Percentiles rank a stretch among this genome's conserved stretches.
Evolutionary conservation across 2,888 invertebrate species (phyloP).

Genomic region (Panopea generosa): DNA sequence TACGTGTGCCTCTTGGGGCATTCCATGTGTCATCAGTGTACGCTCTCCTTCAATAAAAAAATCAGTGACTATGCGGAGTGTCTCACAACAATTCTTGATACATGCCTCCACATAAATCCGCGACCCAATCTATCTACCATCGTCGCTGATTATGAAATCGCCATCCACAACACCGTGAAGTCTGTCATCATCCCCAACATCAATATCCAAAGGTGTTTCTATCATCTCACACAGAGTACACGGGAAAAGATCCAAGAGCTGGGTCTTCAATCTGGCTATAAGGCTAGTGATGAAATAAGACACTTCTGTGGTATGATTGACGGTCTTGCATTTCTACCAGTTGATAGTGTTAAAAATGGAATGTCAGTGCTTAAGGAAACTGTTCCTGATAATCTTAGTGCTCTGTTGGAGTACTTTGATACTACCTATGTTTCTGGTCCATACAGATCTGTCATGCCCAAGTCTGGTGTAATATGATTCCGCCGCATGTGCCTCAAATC

Average conservation of each 20-base stretch:
- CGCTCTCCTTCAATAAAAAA: too few relatives aligned
- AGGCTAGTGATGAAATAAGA: conserved; percentile 5
- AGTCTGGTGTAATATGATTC: conserved; percentile 12
- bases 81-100: conserved; percentile 21
- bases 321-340: too few relatives aligned
- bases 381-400: too few relatives aligned
- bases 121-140: conserved; percentile 4
- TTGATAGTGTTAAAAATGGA: conserved; percentile 18
- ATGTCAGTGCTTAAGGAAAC: too few relatives aligned
- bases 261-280: conserved; percentile 18
- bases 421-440: conserved; percentile 12
- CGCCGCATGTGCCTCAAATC: conserved; percentile 18
- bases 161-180: conserved; percentile 28
- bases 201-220: too few relatives aligned
- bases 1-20: too few relatives aligned
- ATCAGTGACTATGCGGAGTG: conserved; percentile 32
- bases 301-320: too few relatives aligned
- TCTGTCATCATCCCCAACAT: conserved; percentile 12
- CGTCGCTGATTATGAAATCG: conserved; percentile 21
- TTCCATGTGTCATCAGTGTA: too few relatives aligned
- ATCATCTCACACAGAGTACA: conserved; percentile 29
- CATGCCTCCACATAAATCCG: conserved; percentile 8
- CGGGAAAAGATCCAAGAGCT: conserved; percentile 16
- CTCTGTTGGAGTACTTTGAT: too few relatives aligned
- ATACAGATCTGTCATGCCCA: conserved; percentile 14